These are phyloP conservation scores for Microplitis mediator DNA, from an alignment of 1,140 invertebrate genomes.

Conservation along the genomic window DNA sequence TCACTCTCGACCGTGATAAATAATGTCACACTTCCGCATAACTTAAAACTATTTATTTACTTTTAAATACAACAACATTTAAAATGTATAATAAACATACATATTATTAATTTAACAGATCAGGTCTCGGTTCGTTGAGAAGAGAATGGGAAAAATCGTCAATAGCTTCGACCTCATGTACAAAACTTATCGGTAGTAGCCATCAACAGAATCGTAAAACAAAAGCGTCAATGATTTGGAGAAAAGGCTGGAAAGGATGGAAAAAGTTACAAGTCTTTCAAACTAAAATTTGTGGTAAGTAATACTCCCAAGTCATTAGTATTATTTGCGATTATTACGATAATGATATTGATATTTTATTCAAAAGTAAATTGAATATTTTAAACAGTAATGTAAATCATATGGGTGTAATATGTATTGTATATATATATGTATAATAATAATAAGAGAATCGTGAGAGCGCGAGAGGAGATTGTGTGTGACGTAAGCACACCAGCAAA, in stretches of 20 bases:
- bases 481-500: slow-evolving; percentile 34
- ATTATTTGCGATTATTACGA: neutral
- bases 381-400: neutral
- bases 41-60: neutral
- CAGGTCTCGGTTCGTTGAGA: slow-evolving; percentile 54
- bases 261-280: slow-evolving; percentile 76
- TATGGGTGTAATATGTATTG: too few species aligned
- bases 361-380: neutral
- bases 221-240: slow-evolving; percentile 58
- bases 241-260: slow-evolving; percentile 75
- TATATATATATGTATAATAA: too few species aligned
- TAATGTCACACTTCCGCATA: slow-evolving; percentile 5
- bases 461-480: slow-evolving; percentile 26
- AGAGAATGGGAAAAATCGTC: slow-evolving; percentile 43
- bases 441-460: slow-evolving; percentile 27
- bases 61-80: neutral
- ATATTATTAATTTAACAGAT: slow-evolving; percentile 38
- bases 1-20: neutral
- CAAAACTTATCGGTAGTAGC: slow-evolving; percentile 33
- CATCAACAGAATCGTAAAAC: slow-evolving; percentile 44
- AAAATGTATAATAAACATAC: neutral
- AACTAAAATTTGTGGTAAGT: slow-evolving; percentile 56
- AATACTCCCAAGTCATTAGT: neutral
- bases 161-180: slow-evolving; percentile 27
- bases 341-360: neutral